Conservation (phyloP, 2,888 invertebrate species). For the Cheilosia impressa region DNA sequence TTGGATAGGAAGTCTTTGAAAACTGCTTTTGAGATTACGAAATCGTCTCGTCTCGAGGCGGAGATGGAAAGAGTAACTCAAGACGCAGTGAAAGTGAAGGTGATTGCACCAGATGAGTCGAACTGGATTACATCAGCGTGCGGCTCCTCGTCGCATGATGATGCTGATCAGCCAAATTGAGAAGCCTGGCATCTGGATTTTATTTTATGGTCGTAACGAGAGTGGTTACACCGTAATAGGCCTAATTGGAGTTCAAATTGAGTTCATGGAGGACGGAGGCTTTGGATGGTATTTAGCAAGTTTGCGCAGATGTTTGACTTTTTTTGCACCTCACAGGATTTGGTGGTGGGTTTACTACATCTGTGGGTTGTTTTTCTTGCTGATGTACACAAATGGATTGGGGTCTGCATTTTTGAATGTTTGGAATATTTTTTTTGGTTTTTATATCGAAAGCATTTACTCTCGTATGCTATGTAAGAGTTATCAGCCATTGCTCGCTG, state of each 20-base stretch:
- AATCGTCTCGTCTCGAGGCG: conserved; percentile 16
- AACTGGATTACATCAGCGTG: conserved; percentile 43
- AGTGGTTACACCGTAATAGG: conserved; percentile 50
- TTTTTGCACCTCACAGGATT: too few species aligned
- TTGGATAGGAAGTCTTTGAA: conserved; percentile 16
- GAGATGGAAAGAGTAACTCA: conserved; percentile 19
- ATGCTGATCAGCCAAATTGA: conserved; percentile 62
- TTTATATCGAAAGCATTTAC: too few species aligned
- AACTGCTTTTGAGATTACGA: conserved; percentile 32
- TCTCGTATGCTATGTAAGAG: too few species aligned
- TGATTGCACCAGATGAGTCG: conserved; percentile 38
- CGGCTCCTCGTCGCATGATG: conserved; percentile 20
- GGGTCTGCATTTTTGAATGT: too few species aligned
- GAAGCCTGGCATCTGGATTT: conserved; percentile 18
- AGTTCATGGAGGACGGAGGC: conserved; percentile 11
- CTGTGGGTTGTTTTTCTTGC: too few species aligned
- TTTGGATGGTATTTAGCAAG: too few species aligned
- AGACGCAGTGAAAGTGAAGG: conserved; percentile 66
- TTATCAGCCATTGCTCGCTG: too few species aligned
- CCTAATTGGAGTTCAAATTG: conserved; percentile 49
- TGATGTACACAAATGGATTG: too few species aligned
- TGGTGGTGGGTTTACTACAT: too few species aligned
- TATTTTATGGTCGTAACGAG: conserved; percentile 26
- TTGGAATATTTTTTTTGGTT: too few species aligned
- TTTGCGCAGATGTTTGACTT: too few species aligned